These are phyloP conservation scores for Petrocephalus microphthalmus DNA, from an alignment of 2,113 vertebrate genomes.

Conservation along the genomic window DNA sequence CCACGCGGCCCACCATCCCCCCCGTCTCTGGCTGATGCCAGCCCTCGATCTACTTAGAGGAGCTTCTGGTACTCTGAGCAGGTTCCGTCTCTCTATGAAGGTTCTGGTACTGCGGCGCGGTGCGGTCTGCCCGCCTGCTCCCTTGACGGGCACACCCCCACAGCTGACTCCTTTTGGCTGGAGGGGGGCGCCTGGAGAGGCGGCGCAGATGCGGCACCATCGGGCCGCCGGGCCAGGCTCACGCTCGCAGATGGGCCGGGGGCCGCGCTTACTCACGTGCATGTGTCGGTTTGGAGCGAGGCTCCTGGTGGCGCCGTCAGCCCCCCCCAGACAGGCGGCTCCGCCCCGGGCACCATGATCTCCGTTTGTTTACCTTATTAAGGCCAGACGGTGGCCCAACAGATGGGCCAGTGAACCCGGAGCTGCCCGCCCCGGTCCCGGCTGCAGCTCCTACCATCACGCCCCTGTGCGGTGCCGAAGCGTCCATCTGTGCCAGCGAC, in stretches of 20 bases:
- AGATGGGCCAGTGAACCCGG: background rate
- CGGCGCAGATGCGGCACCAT: background rate
- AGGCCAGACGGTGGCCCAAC: background rate
- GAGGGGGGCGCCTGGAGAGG: background rate
- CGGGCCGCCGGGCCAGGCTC: background rate
- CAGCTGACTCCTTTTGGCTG: background rate
- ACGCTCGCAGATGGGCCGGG: background rate
- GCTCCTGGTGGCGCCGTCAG: background rate
- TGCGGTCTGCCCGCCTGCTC: background rate
- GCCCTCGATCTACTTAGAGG: background rate
- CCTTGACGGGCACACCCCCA: background rate
- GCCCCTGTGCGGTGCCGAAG: background rate
- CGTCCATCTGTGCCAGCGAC: background rate
- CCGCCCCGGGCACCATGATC: background rate
- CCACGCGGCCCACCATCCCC: background rate
- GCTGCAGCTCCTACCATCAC: background rate
- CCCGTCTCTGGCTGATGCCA: background rate
- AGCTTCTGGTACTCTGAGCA: background rate
- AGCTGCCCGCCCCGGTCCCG: background rate
- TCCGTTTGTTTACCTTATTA: background rate
- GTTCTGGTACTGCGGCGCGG: background rate
- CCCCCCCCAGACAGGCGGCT: background rate
- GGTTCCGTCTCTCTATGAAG: background rate
- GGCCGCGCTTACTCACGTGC: background rate
- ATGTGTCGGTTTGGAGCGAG: background rate